Percentiles rank a stretch among this genome's conserved stretches.
phyloP scores from a whole-genome alignment of 1,140 invertebrate genomes.

The Vanessa tameamea region DNA sequence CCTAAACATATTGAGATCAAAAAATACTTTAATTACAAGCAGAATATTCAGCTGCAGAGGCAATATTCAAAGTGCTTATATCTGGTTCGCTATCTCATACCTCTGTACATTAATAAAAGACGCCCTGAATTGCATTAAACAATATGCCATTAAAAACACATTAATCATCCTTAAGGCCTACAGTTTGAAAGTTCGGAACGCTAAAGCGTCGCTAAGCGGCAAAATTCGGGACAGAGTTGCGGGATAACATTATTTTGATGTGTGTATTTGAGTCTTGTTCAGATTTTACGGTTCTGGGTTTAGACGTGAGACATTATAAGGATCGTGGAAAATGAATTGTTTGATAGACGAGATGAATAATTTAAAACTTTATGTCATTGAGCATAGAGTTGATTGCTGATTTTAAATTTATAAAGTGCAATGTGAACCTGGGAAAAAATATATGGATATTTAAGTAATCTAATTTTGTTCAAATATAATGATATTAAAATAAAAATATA shows the following conservation, averaged over 20 bases:
- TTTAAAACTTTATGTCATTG: background rate
- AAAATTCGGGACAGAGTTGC: slow-evolving; percentile 18
- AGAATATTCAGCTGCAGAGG: no score
- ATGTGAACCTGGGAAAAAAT: no score
- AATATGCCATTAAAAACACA: slow-evolving; percentile 59
- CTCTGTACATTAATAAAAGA: slow-evolving; percentile 2
- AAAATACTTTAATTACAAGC: no score
- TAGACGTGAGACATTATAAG: background rate
- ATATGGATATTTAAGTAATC: no score
- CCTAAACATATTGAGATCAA: no score
- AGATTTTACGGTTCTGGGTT: background rate
- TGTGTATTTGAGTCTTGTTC: slow-evolving; percentile 17
- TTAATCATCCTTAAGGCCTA: slow-evolving; percentile 50
- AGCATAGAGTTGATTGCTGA: no score
- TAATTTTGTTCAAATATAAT: no score
- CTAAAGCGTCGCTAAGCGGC: slow-evolving; percentile 41
- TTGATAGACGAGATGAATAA: background rate
- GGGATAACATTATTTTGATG: slow-evolving; percentile 15
- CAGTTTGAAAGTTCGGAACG: slow-evolving; percentile 18
- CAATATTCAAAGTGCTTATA: slow-evolving; percentile 14
- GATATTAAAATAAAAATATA: no score
- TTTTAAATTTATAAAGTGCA: no score
- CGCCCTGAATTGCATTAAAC: slow-evolving; percentile 38
- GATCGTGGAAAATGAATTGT: background rate
- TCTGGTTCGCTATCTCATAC: background rate